These are phyloP conservation scores for Pangasius macronema DNA, from an alignment of 2,797 vertebrate genomes.

Conservation along the genomic window DNA sequence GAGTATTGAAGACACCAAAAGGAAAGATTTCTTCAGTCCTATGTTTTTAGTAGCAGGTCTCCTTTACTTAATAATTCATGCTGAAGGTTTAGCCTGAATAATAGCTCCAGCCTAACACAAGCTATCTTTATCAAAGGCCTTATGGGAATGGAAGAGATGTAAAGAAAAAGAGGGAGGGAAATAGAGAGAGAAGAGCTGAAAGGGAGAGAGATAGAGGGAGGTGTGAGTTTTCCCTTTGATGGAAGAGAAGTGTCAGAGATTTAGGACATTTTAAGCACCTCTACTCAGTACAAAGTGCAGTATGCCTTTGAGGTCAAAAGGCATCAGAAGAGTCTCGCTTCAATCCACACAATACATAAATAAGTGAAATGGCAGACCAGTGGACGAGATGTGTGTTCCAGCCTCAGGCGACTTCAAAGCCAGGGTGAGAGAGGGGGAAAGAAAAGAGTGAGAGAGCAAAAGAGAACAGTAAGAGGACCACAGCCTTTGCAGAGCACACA, in stretches of 20 bases:
- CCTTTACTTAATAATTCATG: conserved; percentile 38
- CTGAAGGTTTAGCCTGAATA: conserved; percentile 21
- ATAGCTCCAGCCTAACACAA: background rate
- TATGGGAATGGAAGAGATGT: conserved; percentile 16
- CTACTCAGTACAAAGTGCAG: conserved; percentile 49
- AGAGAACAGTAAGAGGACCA: conserved; percentile 16
- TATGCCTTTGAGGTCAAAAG: conserved; percentile 54
- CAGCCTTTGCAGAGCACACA: conserved; percentile 29
- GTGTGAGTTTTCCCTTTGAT: conserved; percentile 28
- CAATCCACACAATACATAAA: conserved; percentile 56
- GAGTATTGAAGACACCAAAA: conserved; percentile 11
- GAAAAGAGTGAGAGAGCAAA: background rate
- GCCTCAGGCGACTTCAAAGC: conserved; percentile 51
- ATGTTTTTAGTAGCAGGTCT: conserved; percentile 26
- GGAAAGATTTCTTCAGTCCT: background rate
- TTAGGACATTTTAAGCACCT: conserved; percentile 54
- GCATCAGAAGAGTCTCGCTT: conserved; percentile 50
- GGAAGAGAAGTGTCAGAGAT: conserved; percentile 47
- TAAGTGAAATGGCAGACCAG: conserved; percentile 55
- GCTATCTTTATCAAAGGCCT: conserved; percentile 24
- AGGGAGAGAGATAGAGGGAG: background rate
- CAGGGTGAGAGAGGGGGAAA: conserved; percentile 3
- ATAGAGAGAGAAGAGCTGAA: conserved; percentile 13
- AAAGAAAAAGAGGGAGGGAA: background rate
- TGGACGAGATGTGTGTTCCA: conserved; percentile 39